These are phyloP conservation scores for Bathynomus jamesi DNA, from an alignment of 1,140 invertebrate genomes.

Conservation along the genomic window DNA sequence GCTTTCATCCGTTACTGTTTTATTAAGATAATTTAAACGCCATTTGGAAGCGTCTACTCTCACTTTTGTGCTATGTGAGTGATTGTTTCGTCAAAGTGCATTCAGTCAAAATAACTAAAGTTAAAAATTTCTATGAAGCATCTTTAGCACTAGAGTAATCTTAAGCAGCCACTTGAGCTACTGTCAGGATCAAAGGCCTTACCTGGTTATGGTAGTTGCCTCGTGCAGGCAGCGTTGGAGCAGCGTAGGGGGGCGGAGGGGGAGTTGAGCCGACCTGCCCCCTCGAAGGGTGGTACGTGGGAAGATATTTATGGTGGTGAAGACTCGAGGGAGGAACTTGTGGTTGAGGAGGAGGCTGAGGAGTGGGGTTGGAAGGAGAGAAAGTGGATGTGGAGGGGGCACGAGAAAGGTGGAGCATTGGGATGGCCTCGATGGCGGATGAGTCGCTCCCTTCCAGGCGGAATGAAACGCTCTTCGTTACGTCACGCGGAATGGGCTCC, in stretches of 20 bases:
- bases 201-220: conserved; percentile 7
- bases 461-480: conserved; percentile 34
- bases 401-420: conserved; percentile 8
- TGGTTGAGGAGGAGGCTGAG: neutral
- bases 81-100: too few relatives aligned
- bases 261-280: neutral
- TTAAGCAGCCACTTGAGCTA: too few relatives aligned
- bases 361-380: neutral
- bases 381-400: neutral
- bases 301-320: neutral
- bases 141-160: too few relatives aligned
- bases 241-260: conserved; percentile 2
- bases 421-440: conserved; percentile 12
- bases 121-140: too few relatives aligned
- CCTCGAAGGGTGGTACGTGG: neutral
- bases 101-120: too few relatives aligned
- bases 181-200: too few relatives aligned
- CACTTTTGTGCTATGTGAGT: too few relatives aligned
- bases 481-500: conserved; percentile 26
- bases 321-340: neutral
- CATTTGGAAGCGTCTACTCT: too few relatives aligned
- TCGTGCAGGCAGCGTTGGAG: conserved; percentile 8
- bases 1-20: too few relatives aligned
- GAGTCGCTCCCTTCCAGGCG: conserved; percentile 21
- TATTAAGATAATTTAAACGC: too few relatives aligned